Base-by-base conservation (phyloP, 2,797 vertebrate species). In the Pipistrellus nathusii region DNA sequence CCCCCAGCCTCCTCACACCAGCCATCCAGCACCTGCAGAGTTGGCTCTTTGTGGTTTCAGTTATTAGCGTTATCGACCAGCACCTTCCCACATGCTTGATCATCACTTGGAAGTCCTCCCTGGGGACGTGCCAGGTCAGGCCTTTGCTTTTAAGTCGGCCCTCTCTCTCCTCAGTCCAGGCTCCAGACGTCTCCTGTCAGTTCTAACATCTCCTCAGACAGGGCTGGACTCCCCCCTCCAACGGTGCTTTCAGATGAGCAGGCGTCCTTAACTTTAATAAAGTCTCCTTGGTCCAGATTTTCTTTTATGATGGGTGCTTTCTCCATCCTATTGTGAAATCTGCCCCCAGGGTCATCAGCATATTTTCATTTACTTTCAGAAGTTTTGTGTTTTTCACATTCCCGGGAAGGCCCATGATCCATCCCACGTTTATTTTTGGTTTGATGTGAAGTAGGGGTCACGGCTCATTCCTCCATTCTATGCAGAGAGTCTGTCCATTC, bases 401-500 rank as follows among this genome's bases (percentile, higher is more conserved):
- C 57, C 44, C 48, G 1, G 17, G 10, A 23, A 66, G 48, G 46
- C 23, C 14, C 17, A 8, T 10, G 35, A 13, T 38, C 73, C 41
- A 3, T n/a, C 9, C 8, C 18, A n/a, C 10, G 30, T 48, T n/a
- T n/a, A 25, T 20, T 51, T 73, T 30, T 32, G 51, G 51, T 21
- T 38, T 48, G 25, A 32, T 6, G 15, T 32, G 83, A 15, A 53
- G 32, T 12, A 1, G 7, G 27, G 83, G 44, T 62, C 64, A 15
- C 5, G 20, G 66, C n/a, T 62, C 44, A 1, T 18, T 5, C 13
- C 44, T 48, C 77, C 68, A 25, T 30, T 41, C 51, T 23, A 1
- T 2, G 18, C 44, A 11, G 41, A 38, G 0, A 12, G 8, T 5
- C 18, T 1, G 6, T 12, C 15, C 5, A 1, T 20, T 15, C 12